Conservation (phyloP, 2,113 vertebrate species). For the Alosa alosa region DNA sequence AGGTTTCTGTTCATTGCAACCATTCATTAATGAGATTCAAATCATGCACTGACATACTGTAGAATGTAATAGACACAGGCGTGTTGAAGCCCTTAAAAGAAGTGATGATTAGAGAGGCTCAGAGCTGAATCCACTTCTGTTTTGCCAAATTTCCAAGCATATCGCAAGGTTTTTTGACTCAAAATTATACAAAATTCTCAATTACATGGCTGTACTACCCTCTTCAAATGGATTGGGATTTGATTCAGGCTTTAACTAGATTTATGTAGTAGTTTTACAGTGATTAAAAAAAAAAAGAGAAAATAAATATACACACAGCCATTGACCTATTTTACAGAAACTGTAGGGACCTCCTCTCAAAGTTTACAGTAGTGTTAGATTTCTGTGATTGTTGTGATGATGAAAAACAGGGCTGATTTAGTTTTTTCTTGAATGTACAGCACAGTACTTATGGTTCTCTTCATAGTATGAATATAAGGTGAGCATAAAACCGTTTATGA, state of each 20-base stretch:
- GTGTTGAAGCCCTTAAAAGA: background rate
- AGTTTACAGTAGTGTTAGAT: slow-evolving; percentile 35
- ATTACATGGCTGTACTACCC: background rate
- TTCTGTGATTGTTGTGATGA: slow-evolving; percentile 19
- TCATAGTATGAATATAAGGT: slow-evolving; percentile 10
- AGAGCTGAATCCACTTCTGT: background rate
- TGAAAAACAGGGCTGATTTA: slow-evolving; percentile 37
- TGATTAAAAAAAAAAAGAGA: background rate
- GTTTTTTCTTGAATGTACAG: slow-evolving; percentile 44
- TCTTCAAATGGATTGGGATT: background rate
- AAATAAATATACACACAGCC: background rate
- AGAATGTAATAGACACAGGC: slow-evolving; percentile 38
- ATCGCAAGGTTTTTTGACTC: background rate
- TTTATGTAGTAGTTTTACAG: background rate
- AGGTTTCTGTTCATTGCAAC: slow-evolving; percentile 35
- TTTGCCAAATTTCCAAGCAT: background rate
- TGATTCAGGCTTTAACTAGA: background rate
- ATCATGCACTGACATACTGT: slow-evolving; percentile 34
- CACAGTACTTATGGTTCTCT: background rate
- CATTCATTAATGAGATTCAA: slow-evolving; percentile 15
- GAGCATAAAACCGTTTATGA: slow-evolving; percentile 4
- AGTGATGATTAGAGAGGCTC: slow-evolving; percentile 16
- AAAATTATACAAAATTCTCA: background rate
- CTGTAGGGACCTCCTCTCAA: background rate
- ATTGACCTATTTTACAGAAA: background rate